Percentiles rank a stretch among this genome's conserved stretches.
Conservation (phyloP, 2,113 vertebrate species). For the Phainopepla nitens region DNA sequence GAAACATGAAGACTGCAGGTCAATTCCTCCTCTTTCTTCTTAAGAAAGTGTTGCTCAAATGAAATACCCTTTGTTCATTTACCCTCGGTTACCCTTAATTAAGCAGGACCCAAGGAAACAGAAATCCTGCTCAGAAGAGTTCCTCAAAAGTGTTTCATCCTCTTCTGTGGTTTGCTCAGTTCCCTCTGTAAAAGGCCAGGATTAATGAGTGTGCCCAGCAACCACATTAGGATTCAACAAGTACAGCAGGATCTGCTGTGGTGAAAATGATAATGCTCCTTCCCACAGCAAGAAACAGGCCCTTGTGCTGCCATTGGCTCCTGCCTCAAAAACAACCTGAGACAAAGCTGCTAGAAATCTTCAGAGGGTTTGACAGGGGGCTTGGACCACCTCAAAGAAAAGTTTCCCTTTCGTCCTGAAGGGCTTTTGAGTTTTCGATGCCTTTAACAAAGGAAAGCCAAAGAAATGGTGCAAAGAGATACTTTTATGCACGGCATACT, state of each 20-base stretch:
- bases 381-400: constrained; percentile 66
- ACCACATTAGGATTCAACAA: constrained; percentile 27
- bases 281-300: constrained; percentile 54
- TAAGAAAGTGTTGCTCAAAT: constrained; percentile 22
- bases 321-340: constrained; percentile 64
- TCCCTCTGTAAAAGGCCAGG: constrained; percentile 10
- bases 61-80: constrained; percentile 49
- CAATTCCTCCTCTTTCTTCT: constrained; percentile 33
- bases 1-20: constrained; percentile 27
- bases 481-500: constrained; percentile 20
- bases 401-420: constrained; percentile 42
- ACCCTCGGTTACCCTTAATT: constrained; percentile 55
- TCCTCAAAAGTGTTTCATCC: constrained; percentile 45
- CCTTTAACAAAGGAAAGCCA: constrained; percentile 29
- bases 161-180: not conserved
- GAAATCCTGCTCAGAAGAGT: constrained; percentile 46
- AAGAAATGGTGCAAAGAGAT: constrained; percentile 38
- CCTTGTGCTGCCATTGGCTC: constrained; percentile 20
- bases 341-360: constrained; percentile 68
- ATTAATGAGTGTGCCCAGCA: constrained; percentile 26
- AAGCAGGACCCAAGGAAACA: constrained; percentile 50
- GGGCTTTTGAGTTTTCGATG: constrained; percentile 38
- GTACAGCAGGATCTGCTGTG: constrained; percentile 37
- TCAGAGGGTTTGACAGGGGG: constrained; percentile 53
- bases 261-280: constrained; percentile 39